These are phyloP conservation scores for Macropis europaea DNA, from an alignment of 2,888 invertebrate genomes.

Conservation along the genomic window DNA sequence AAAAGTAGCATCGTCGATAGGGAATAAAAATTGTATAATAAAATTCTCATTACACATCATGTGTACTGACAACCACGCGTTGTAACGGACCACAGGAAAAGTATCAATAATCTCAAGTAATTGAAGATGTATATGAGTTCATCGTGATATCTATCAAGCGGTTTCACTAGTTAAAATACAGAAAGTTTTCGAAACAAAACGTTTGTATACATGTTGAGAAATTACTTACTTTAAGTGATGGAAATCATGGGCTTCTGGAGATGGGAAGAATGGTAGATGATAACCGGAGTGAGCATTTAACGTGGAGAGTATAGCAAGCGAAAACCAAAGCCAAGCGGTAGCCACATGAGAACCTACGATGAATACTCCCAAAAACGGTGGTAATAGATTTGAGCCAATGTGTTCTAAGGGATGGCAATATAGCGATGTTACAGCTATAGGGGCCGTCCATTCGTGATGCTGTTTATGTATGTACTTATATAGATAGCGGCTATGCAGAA, in stretches of 20 bases:
- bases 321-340: constrained; percentile 90
- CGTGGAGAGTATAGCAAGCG: constrained; percentile 88
- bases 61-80: no score
- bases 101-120: no score
- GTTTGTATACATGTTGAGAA: neutral
- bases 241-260: constrained; percentile 93
- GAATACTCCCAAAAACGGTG: constrained; percentile 88
- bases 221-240: constrained; percentile 89
- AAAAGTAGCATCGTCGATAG: no score
- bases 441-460: constrained; percentile 94
- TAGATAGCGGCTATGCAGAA: constrained; percentile 87
- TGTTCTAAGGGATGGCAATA: constrained; percentile 91
- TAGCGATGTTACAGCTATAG: constrained; percentile 90
- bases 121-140: no score
- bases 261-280: constrained; percentile 91
- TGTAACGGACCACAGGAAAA: no score
- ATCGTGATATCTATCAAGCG: no score
- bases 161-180: no score
- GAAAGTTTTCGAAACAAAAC: neutral
- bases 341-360: constrained; percentile 89
- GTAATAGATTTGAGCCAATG: constrained; percentile 88
- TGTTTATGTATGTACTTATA: constrained; percentile 92
- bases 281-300: constrained; percentile 92
- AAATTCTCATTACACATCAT: no score
- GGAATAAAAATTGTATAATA: no score